Base-by-base conservation (phyloP, 2,113 vertebrate species). In the Lamprotornis superbus region DNA sequence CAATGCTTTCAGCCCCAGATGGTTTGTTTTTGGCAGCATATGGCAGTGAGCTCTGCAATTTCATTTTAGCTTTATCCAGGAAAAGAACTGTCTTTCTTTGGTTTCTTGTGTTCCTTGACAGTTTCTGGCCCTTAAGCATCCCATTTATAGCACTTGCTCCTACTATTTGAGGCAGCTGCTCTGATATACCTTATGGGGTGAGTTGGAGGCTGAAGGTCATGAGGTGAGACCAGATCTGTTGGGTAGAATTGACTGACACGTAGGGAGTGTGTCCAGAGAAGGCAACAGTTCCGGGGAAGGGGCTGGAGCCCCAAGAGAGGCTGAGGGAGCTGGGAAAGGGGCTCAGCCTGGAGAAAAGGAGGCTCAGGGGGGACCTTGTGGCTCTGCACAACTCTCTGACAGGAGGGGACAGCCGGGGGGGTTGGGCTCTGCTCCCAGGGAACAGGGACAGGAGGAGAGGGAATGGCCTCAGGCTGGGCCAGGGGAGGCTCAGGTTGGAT, bases 401-500 rank as follows among this genome's bases (percentile, higher is more conserved):
- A 88, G 67, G 50, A 88, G 67, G 40, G n/a, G 35, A 15, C 49
- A 79, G 57, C 31, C 1, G 3, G 27, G 57, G 30, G 24, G 20
- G 17, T 56, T 1, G 1, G 75, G 42, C 21, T 73, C 9, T 64
- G 50, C 49, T 64, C 4, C 12, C 75, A 56, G 76, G 59, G 37
- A 88, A 71, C n/a, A 69, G 57, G 44, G 50, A 42, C 67, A 49
- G 42, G 31, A 47, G 9, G 11, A 56, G 25, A 64, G 57, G 67
- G 37, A 80, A 73, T 0, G 0, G 42, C 27, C 27, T 57, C 68
- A 57, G 5, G 35, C 19, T 57, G 44, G 0, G 46, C 27, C 31
- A 65, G 31, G 31, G 22, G 3, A 65, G 20, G 50, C 0, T 2
- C 23, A 28, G 18, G 59, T 0, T 44, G 50, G 35, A 37, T 57